Conservation (phyloP, 2,797 vertebrate genomes). For the Chloroceryle inda region DNA sequence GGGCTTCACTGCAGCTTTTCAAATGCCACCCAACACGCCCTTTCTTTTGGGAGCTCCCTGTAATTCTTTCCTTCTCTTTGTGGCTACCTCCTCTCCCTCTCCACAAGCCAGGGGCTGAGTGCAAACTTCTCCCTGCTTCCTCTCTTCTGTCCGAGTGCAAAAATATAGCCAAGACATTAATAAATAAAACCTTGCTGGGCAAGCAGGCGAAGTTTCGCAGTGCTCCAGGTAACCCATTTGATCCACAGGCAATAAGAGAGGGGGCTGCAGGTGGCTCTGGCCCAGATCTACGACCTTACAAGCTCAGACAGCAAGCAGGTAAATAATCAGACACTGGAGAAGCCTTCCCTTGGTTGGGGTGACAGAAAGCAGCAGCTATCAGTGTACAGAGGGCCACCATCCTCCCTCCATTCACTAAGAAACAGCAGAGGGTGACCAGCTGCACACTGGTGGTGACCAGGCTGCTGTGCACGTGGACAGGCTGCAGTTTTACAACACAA, state of each 20-base stretch:
- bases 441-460: accelerated
- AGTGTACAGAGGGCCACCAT: accelerated
- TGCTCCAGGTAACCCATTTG: neutral
- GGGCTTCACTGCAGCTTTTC: neutral
- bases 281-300: neutral
- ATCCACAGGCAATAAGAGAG: neutral
- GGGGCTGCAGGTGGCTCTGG: neutral
- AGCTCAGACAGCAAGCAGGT: neutral
- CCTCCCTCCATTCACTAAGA: neutral
- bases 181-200: neutral
- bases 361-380: neutral
- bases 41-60: neutral
- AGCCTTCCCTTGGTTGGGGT: neutral
- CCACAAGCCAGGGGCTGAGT: neutral
- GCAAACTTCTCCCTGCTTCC: neutral
- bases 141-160: neutral
- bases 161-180: neutral
- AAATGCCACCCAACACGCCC: neutral
- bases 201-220: neutral
- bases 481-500: neutral
- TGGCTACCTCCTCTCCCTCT: neutral
- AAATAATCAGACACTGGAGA: neutral
- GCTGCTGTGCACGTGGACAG: neutral
- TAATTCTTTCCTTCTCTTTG: neutral
- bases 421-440: neutral